Base-by-base conservation (phyloP, 2,888 invertebrate species). In the Nebria salina region DNA sequence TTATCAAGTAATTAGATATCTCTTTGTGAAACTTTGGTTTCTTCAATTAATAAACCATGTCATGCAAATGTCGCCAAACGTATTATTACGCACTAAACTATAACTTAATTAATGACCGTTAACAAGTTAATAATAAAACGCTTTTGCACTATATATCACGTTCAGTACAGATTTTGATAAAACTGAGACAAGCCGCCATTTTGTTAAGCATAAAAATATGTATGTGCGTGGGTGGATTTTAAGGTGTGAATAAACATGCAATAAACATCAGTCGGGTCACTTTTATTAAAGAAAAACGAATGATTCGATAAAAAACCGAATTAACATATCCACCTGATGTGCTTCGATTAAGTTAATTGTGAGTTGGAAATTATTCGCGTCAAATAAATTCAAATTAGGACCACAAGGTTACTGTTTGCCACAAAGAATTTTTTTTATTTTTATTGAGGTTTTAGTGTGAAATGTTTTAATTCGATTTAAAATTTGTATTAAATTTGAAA, bases 171-270 rank as follows among this genome's bases (percentile, higher is more conserved):
- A 54, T 54, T 54, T 54, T 54, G 11, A 66, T 13, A 76, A 76
- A 65, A 70, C 15, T 73, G 75, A 73, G 65, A 78, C 74, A 75
- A 82, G 78, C 82, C 68, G 79, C 82, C 74, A 75, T 81, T 83
- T 83, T 79, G 82, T 82, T 82, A 76, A 72, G 68, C 79, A 54
- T 54, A 54, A 82, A 77, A 20, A 68, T 68, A 25, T 68, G 2
- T 68, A n/a, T 68, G 26, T 68, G n/a, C 6, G 72, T 72, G 34
- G 72, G 41, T 15, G 41, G 20, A 34, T 41, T 26, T 72, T 34
- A 34, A 72, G 41, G 72, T 72, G 72, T 72, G 72, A 72, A 72
- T 72, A 72, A 72, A 34, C 72, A 34, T 72, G 25, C n/a, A 34
- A 72, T 34, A 72, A 15, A 72, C 8, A 9, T 41, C 11, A 15